phyloP scores from a whole-genome alignment of 2,888 invertebrate species.

The Drosophila hawaiiensis region DNA sequence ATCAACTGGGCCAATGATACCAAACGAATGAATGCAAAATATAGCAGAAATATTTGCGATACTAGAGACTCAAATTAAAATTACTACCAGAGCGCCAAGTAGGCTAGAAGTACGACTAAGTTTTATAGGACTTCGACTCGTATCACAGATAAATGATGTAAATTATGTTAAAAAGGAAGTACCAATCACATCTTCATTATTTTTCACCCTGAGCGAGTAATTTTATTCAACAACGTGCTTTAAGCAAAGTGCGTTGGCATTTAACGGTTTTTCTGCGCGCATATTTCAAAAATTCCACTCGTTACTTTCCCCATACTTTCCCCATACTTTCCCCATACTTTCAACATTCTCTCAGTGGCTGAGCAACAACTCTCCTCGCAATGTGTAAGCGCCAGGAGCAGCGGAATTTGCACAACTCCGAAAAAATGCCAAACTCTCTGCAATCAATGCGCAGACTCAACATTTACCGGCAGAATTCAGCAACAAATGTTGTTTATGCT shows the following conservation, averaged over 20 bases:
- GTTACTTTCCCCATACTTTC: slow-evolving; percentile 48
- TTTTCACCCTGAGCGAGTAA: background rate
- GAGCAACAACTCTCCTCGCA: slow-evolving; percentile 2
- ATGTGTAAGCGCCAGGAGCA: slow-evolving; percentile 46
- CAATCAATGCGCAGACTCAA: slow-evolving; percentile 74
- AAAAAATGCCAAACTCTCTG: slow-evolving; percentile 30
- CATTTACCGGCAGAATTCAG: slow-evolving; percentile 75
- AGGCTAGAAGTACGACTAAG: background rate
- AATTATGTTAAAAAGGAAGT: background rate
- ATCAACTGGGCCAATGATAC: slow-evolving; percentile 61
- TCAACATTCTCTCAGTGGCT: slow-evolving; percentile 16
- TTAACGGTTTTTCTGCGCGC: slow-evolving; percentile 58
- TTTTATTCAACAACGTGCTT: background rate
- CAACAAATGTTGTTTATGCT: slow-evolving; percentile 75
- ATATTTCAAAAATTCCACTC: slow-evolving; percentile 64
- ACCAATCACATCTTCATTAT: background rate
- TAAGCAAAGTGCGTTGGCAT: slow-evolving; percentile 42
- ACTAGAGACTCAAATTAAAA: background rate
- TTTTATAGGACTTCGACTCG: no score
- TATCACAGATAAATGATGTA: background rate
- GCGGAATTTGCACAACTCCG: slow-evolving; percentile 68
- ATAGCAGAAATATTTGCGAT: background rate
- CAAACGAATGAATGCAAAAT: background rate
- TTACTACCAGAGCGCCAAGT: background rate
- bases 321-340: slow-evolving; percentile 44